Evolutionary conservation across 2,888 invertebrate species (phyloP).

Genomic region (Lampropteryx suffumata): DNA sequence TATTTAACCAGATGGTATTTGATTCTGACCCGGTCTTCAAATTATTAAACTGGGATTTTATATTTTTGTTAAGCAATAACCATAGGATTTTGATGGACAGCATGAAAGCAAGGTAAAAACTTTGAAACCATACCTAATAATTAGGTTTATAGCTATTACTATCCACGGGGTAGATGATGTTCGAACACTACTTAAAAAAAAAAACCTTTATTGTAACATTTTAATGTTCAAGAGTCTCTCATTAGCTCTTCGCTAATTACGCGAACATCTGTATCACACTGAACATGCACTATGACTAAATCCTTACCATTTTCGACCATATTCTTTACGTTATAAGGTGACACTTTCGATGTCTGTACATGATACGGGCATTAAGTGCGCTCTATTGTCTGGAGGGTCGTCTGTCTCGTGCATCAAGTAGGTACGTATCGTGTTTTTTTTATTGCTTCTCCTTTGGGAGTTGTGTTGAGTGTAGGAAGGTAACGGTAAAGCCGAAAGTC

Average conservation of each 20-base stretch:
- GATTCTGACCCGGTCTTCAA: too few species aligned
- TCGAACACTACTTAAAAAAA: neutral
- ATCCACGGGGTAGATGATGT: neutral
- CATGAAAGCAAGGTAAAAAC: too few species aligned
- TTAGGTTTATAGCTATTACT: neutral
- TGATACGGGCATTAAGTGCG: constrained; percentile 68
- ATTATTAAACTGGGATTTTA: too few species aligned
- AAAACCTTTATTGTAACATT: constrained; percentile 20
- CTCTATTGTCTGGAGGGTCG: constrained; percentile 72
- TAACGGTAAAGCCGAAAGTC: constrained; percentile 1
- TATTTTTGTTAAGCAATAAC: too few species aligned
- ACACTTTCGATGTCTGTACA: constrained; percentile 37
- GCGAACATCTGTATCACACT: constrained; percentile 52
- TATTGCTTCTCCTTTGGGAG: constrained; percentile 61
- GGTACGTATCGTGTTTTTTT: constrained; percentile 55
- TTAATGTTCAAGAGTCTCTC: constrained; percentile 38
- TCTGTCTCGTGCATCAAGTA: constrained; percentile 71
- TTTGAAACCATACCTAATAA: too few species aligned
- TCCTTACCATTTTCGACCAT: constrained; percentile 23
- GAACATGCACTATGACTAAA: constrained; percentile 1
- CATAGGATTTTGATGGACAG: too few species aligned
- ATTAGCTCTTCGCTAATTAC: constrained; percentile 55
- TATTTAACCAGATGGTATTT: neutral
- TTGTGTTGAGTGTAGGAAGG: constrained; percentile 15
- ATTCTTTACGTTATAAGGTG: constrained; percentile 17